Base-by-base conservation (phyloP, 2,113 vertebrate genomes). In the Platichthys stellatus region DNA sequence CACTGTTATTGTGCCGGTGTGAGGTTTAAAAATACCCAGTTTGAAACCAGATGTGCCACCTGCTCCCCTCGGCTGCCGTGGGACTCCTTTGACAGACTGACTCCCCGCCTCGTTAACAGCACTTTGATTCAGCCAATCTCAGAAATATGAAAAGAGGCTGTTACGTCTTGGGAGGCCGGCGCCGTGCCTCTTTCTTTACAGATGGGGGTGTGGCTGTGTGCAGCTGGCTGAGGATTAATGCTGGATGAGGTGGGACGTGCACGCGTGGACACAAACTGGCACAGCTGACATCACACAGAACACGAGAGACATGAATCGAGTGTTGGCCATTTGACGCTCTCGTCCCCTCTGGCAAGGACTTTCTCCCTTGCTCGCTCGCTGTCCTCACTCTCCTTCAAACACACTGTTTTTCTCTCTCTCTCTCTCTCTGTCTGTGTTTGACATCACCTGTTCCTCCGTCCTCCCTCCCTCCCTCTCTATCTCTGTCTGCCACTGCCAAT, bases 271-370 rank as follows among this genome's bases (percentile, higher is more conserved):
- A 80, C 28, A 82, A 78, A 70, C 28, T 26, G 53, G 35, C 61
- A 54, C 65, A 68, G 71, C 62, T 73, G 63, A 81, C 68, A 70
- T 60, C 64, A 63, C 35, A 74, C 47, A 49, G 24, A 62, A 65
- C 54, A 57, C 3, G 8, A 71, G 69, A 89, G 68, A 77, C 84
- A 90, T 81, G 26, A 85, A 81, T 86, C 80, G 80, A 18, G 56
- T 64, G 74, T 84, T 88, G 78, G 61, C 80, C 74, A 20, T 86
- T 80, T 77, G 84, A 84, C 66, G 31, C 79, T 80, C 88, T 71
- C 21, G 6, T 68, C 75, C 88, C 89, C 87, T 86, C 80, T 74
- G 83, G 91, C 90, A 89, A 90, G 85, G 87, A 86, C 87, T 87
- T 63, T 47, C 69, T 87, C 74, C 20, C 58, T 79, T 72, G 4